Evolutionary conservation across 1,140 invertebrate species (phyloP), one percentile per base, ranked within the genome.

Genomic region (Drosophila paulistorum): DNA sequence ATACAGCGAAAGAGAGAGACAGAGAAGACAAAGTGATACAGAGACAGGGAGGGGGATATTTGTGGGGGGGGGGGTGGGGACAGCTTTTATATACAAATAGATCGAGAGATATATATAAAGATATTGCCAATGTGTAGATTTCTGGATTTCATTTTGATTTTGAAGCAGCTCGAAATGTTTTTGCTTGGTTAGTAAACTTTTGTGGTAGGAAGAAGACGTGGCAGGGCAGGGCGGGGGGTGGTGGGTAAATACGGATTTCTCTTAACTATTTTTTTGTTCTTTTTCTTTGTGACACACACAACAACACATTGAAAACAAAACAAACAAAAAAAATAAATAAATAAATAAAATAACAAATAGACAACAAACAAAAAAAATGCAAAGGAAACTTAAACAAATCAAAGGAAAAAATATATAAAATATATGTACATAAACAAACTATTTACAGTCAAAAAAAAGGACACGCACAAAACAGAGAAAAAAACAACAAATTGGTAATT

Each of bases 251-350:
- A 64, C 48, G 58, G 42, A 17, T 75, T 71, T 37, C 7, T 37
- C 35, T 37, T 67, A 14, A 30, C 10, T 61, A 57, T 41, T 33
- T 41, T 30, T 26, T 23, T 23, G 2, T 62, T 41, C 23, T 41
- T 30, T 23, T 14, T 35, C 26, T 20, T 13, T 13, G 7, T 58
- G 60, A 77, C 74, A 77, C 62, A 77, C 66, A 86, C 83, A 86
- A 86, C 83, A 86, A 89, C 83, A 87, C 82, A 86, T 76, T 79
- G 75, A 87, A 77, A 79, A 87, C 75, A 79, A 79, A 87, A 82
- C 79, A 71, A 61, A 72, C 74, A 85, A 85, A 65, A 48, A 57
- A 76, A 71, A 48, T 79, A 86, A 71, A 70, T 72, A 45, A 77
- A 73, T 30, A 30, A 48, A 57, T 73, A 69, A 51, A 79, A 87